Percentiles rank a stretch among this genome's conserved stretches.
Evolutionary conservation across 2,113 vertebrate species (phyloP).

Genomic region (Sebastes schlegelii): DNA sequence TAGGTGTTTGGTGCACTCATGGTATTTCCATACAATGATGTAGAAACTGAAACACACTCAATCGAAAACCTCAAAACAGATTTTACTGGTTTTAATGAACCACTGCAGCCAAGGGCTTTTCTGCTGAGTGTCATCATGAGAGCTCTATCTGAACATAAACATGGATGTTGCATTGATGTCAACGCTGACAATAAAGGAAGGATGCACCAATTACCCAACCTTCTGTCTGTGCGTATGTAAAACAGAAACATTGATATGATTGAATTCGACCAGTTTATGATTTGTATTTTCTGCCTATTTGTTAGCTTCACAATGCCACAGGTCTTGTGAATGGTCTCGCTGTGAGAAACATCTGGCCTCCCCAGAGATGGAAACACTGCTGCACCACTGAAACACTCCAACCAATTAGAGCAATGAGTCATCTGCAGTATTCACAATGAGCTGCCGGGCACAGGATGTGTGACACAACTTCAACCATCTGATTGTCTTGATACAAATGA

Average conservation of each 20-base stretch:
- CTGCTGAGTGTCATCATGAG: constrained; percentile 1
- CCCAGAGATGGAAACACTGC: constrained; percentile 29
- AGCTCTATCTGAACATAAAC: constrained; percentile 27
- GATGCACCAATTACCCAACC: constrained; percentile 28
- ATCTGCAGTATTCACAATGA: constrained; percentile 6
- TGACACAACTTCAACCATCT: constrained; percentile 47
- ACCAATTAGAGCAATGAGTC: constrained; percentile 59
- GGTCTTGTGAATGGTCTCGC: background rate
- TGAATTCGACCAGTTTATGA: background rate
- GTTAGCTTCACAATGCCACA: background rate
- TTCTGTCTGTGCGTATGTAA: constrained; percentile 3
- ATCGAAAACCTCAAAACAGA: constrained; percentile 20
- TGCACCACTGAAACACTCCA: constrained; percentile 30
- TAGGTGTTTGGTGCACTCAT: background rate
- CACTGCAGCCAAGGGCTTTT: constrained; percentile 2
- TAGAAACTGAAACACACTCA: constrained; percentile 12
- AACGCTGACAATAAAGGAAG: constrained; percentile 33
- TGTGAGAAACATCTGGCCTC: constrained; percentile 47
- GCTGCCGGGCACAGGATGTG: constrained; percentile 41
- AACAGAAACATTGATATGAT: constrained; percentile 4
- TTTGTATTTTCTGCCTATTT: background rate
- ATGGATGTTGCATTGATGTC: constrained; percentile 14
- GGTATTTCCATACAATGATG: background rate
- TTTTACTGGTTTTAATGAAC: constrained; percentile 48
- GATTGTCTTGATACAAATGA: constrained; percentile 44